Percentiles rank a stretch among this genome's conserved stretches.
These are phyloP conservation scores for Temnothorax curvispinosus DNA, from an alignment of 1,140 invertebrate genomes.

Conservation along the genomic window DNA sequence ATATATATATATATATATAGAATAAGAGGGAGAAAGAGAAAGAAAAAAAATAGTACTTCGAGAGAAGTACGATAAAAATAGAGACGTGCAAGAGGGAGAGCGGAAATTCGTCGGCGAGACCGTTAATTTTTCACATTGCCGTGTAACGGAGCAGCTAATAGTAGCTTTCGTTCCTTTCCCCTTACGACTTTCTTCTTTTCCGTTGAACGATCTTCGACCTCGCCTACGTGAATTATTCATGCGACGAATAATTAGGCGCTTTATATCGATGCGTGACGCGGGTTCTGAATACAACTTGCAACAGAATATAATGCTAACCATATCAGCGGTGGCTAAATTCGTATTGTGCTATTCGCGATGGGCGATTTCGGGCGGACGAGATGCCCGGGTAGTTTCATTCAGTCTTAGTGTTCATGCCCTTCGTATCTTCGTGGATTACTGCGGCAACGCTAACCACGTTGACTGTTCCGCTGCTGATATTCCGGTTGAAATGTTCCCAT, in stretches of 20 bases:
- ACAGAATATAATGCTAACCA: conserved; percentile 2
- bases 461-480: neutral
- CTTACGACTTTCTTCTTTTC: conserved; percentile 23
- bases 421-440: conserved; percentile 30
- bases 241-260: conserved; percentile 74
- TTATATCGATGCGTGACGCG: conserved; percentile 59
- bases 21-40: neutral
- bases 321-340: conserved; percentile 63
- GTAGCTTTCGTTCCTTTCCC: conserved; percentile 12
- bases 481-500: neutral
- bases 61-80: conserved; percentile 20
- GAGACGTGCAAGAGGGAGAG: neutral
- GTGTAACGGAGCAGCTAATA: conserved; percentile 62
- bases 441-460: neutral
- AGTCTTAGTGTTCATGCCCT: conserved; percentile 16
- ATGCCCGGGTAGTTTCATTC: conserved; percentile 30
- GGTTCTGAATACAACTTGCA: conserved; percentile 20
- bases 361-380: conserved; percentile 16
- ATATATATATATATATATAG: neutral
- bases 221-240: conserved; percentile 76
- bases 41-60: neutral
- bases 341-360: conserved; percentile 34
- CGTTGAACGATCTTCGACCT: conserved; percentile 44
- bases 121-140: conserved; percentile 58
- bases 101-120: conserved; percentile 21